Evolutionary conservation across 2,797 vertebrate genomes (phyloP).

Genomic region (Sarcophilus harrisii): DNA sequence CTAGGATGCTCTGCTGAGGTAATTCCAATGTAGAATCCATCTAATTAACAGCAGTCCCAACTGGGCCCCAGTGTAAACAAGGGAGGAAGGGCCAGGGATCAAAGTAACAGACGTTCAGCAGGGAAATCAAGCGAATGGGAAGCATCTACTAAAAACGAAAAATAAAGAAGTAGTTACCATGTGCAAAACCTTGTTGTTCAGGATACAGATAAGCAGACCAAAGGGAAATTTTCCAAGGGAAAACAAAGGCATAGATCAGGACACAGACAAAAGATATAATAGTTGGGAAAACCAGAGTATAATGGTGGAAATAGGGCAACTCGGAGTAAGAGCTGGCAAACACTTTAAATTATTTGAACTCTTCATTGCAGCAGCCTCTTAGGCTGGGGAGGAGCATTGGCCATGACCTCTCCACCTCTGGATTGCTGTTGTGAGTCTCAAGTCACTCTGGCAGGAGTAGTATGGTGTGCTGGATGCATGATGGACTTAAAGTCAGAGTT

Average conservation of each 20-base stretch:
- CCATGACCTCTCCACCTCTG: neutral
- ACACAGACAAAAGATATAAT: neutral
- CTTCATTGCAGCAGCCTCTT: neutral
- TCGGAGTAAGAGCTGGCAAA: neutral
- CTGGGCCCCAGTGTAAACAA: neutral
- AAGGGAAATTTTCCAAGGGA: neutral
- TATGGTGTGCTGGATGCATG: neutral
- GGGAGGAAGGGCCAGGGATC: neutral
- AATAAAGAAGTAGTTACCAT: neutral
- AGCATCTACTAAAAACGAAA: neutral
- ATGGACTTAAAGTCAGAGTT: neutral
- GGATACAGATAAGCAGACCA: neutral
- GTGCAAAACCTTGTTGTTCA: neutral
- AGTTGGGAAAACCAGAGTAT: neutral
- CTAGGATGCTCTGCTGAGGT: neutral
- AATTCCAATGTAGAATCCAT: neutral
- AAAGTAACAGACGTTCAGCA: neutral
- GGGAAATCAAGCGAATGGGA: neutral
- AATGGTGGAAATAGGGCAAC: neutral
- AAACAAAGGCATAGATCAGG: neutral
- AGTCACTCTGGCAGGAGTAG: neutral
- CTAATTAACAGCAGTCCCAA: neutral
- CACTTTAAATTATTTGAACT: neutral
- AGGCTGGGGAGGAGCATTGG: neutral
- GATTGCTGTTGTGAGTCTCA: neutral